Evolutionary conservation across 1,140 invertebrate genomes (phyloP).

Genomic region (Hyphantria cunea): DNA sequence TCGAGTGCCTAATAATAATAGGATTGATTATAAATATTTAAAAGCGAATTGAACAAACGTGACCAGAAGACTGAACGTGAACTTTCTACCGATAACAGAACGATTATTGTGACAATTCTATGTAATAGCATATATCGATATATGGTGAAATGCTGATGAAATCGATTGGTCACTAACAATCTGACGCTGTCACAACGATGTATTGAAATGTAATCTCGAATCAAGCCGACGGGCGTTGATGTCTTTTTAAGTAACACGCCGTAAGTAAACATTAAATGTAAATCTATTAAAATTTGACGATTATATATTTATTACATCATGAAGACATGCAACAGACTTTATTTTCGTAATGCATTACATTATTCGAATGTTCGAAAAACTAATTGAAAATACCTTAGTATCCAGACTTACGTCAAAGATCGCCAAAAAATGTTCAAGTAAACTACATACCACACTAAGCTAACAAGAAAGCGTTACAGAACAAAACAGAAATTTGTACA

Average conservation of each 20-base stretch:
- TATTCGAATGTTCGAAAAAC: no score
- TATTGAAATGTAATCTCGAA: constrained; percentile 8
- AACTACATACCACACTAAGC: no score
- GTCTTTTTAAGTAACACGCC: constrained; percentile 12
- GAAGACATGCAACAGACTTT: no score
- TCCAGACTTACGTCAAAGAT: no score
- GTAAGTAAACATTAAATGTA: neutral
- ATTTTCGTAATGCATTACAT: no score
- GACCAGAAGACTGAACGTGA: constrained; percentile 27
- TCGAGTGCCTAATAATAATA: constrained; percentile 7
- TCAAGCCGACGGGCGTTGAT: constrained; percentile 17
- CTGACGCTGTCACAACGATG: constrained; percentile 20
- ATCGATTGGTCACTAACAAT: constrained; percentile 11
- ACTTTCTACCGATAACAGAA: constrained; percentile 35
- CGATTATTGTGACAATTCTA: constrained; percentile 28
- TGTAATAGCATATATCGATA: constrained; percentile 24
- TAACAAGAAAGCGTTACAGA: no score
- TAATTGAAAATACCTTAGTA: no score
- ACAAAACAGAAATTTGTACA: no score
- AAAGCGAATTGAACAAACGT: constrained; percentile 23
- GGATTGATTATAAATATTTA: constrained; percentile 20
- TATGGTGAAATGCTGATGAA: constrained; percentile 26
- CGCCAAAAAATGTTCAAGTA: no score
- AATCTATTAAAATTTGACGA: neutral
- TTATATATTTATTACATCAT: no score